Evolutionary conservation across 2,797 vertebrate genomes (phyloP).

Genomic region (Pagetopsis macropterus): DNA sequence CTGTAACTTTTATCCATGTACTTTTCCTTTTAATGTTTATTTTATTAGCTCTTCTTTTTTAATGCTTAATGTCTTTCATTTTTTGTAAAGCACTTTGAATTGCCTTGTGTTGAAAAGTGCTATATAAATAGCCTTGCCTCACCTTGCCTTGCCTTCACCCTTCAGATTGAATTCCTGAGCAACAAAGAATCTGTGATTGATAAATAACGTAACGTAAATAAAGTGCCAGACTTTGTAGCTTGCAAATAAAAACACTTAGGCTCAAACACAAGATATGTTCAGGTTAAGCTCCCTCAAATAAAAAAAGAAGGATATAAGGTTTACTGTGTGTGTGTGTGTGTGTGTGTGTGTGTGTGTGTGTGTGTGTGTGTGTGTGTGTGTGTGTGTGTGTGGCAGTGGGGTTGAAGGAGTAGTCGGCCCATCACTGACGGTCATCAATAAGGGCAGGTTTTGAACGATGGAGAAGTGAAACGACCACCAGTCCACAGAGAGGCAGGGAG

Average conservation of each 20-base stretch:
- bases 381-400: neutral
- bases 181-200: constrained; percentile 15
- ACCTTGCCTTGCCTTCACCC: no score
- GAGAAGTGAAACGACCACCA: constrained; percentile 3
- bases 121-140: no score
- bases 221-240: neutral
- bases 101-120: no score
- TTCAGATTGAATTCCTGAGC: constrained; percentile 10
- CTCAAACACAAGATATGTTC: neutral
- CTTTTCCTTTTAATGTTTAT: no score
- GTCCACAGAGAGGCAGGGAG: neutral
- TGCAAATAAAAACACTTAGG: constrained; percentile 15
- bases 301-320: neutral
- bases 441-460: constrained; percentile 14
- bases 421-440: constrained; percentile 27
- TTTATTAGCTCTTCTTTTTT: no score
- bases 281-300: constrained; percentile 13
- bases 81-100: no score
- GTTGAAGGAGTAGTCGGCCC: constrained; percentile 22
- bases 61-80: no score
- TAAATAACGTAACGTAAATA: constrained; percentile 12
- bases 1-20: no score
- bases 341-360: neutral
- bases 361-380: neutral
- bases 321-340: neutral